phyloP scores from a whole-genome alignment of 2,888 invertebrate genomes.

The Suillia variegata region DNA sequence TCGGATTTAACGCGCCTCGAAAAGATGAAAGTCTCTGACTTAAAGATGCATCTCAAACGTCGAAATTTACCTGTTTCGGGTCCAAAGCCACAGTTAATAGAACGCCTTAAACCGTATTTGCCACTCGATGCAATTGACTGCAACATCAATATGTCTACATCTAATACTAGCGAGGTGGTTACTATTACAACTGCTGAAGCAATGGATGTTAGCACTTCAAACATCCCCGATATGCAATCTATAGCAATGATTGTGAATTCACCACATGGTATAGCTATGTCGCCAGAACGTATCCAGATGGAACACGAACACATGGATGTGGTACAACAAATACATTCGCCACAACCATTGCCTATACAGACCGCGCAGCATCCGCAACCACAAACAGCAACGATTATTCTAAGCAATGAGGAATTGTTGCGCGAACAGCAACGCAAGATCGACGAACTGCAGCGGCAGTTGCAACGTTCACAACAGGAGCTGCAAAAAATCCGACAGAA shows the following conservation, averaged over 20 bases:
- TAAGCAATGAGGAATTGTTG: conserved; percentile 73
- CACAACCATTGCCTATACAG: conserved; percentile 49
- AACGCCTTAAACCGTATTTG: conserved; percentile 80
- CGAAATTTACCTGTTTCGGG: conserved; percentile 95
- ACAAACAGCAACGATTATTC: conserved; percentile 58
- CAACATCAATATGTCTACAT: no score
- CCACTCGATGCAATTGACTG: conserved; percentile 60
- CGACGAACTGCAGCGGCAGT: conserved; percentile 82
- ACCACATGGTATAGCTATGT: conserved; percentile 39
- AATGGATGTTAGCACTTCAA: conserved; percentile 52
- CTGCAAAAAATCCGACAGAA: conserved; percentile 72
- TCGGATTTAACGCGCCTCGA: conserved; percentile 73
- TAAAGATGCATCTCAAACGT: conserved; percentile 92
- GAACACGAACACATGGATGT: conserved; percentile 61
- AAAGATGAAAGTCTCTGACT: conserved; percentile 95
- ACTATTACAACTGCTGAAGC: conserved; percentile 39
- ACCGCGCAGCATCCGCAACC: conserved; percentile 51
- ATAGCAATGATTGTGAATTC: conserved; percentile 52
- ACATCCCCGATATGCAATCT: conserved; percentile 34
- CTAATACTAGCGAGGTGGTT: conserved; percentile 37
- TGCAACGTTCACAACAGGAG: conserved; percentile 79
- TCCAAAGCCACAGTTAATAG: conserved; percentile 92
- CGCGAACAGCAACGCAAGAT: conserved; percentile 86
- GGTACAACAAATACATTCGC: conserved; percentile 56
- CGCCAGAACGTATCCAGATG: conserved; percentile 34